phyloP scores from a whole-genome alignment of 2,888 invertebrate genomes.

The Acanthoscelides obtectus region DNA sequence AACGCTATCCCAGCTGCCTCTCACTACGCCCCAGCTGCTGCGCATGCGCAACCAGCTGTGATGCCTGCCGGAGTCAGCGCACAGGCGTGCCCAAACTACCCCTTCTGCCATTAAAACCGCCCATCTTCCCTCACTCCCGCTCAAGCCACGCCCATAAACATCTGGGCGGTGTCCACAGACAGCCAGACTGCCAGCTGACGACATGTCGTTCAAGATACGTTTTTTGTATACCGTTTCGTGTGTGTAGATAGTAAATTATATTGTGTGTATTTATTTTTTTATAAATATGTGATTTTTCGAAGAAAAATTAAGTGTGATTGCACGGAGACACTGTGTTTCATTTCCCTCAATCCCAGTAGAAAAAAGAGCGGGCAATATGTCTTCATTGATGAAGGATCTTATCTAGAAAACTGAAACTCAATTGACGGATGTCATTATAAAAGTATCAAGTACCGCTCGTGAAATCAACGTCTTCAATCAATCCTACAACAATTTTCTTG shows the following conservation, averaged over 20 bases:
- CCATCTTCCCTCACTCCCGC: not conserved
- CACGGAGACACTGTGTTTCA: not conserved
- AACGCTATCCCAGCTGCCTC: constrained; percentile 19
- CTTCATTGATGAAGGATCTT: too few relatives aligned
- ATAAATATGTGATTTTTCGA: constrained; percentile 9
- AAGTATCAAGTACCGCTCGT: too few relatives aligned
- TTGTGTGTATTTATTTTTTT: constrained; percentile 22
- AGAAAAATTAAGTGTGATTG: not conserved
- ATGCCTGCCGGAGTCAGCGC: constrained; percentile 39
- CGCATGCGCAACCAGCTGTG: constrained; percentile 31
- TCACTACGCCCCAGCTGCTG: constrained; percentile 15
- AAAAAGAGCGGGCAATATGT: too few relatives aligned
- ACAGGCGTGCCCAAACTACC: constrained; percentile 38
- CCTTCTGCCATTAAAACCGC: constrained; percentile 29
- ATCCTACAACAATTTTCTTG: too few relatives aligned
- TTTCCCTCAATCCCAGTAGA: too few relatives aligned
- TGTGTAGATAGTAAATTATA: constrained; percentile 19
- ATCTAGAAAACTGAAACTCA: too few relatives aligned
- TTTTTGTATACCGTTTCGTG: constrained; percentile 22
- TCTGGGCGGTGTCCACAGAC: constrained; percentile 3
- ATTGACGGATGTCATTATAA: too few relatives aligned
- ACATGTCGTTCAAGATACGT: constrained; percentile 28
- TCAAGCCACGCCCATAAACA: not conserved
- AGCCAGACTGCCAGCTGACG: constrained; percentile 35
- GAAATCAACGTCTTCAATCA: too few relatives aligned